phyloP scores from a whole-genome alignment of 2,797 vertebrate genomes.

The Gila robusta region DNA sequence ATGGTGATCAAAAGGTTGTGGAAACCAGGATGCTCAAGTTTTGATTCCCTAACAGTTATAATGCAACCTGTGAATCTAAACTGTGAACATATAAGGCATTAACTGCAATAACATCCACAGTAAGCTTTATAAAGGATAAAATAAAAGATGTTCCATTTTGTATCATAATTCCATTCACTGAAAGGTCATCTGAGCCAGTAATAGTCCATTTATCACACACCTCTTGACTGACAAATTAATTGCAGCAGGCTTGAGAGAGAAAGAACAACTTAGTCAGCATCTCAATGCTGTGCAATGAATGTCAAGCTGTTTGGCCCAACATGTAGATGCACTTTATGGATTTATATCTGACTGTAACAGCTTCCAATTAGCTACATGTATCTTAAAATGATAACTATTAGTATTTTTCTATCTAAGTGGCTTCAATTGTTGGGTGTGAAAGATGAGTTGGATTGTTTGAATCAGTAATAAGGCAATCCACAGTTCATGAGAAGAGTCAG shows the following conservation, averaged over 20 bases:
- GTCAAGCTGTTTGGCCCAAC: neutral
- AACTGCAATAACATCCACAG: too few relatives aligned
- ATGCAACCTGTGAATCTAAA: neutral
- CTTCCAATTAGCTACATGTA: neutral
- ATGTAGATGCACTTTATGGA: neutral
- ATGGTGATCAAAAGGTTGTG: neutral
- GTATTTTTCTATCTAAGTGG: neutral
- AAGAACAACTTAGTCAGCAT: slow-evolving; percentile 30
- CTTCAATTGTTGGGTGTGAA: neutral
- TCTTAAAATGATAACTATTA: neutral
- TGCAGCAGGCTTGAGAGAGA: slow-evolving; percentile 15
- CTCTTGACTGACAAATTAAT: slow-evolving; percentile 52
- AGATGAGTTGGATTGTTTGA: slow-evolving; percentile 1
- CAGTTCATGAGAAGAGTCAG: slow-evolving; percentile 37
- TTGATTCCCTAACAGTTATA: neutral
- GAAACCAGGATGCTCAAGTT: neutral
- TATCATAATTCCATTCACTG: neutral
- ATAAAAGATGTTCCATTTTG: neutral
- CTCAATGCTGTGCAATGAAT: slow-evolving; percentile 22
- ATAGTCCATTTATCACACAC: slow-evolving; percentile 34
- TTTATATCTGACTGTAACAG: neutral
- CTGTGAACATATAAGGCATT: neutral
- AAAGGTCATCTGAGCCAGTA: slow-evolving; percentile 14
- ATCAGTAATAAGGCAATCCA: neutral
- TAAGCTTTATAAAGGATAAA: slow-evolving; percentile 4